A percentile compares a stretch with the other conserved stretches of the same genome.
phyloP scores from a whole-genome alignment of 2,888 invertebrate species.

The Drosophila robusta region DNA sequence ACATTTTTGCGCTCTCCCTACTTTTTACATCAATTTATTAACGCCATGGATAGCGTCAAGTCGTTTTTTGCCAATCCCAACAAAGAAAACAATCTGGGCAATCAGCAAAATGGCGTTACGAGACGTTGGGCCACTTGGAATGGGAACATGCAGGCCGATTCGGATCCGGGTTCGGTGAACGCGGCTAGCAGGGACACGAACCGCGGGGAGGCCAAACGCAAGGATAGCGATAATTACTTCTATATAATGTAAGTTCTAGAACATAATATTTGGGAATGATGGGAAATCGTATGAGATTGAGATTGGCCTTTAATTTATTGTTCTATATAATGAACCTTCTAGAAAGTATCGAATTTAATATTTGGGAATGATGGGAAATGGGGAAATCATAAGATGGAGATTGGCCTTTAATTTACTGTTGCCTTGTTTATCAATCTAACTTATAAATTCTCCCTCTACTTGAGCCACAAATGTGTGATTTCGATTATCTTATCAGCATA shows the following conservation, averaged over 20 bases:
- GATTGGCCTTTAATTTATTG: background rate
- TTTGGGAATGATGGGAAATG: background rate
- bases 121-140: constrained; percentile 67
- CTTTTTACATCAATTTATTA: constrained; percentile 6
- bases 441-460: constrained; percentile 1
- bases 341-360: background rate
- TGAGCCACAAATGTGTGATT: constrained; percentile 7
- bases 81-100: constrained; percentile 67
- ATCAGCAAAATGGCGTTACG: constrained; percentile 59
- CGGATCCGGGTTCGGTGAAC: constrained; percentile 57
- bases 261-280: background rate
- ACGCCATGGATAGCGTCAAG: constrained; percentile 78
- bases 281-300: background rate
- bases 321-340: constrained; percentile 84
- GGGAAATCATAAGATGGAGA: background rate
- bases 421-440: constrained; percentile 4
- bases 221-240: constrained; percentile 84
- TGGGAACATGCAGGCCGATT: constrained; percentile 46
- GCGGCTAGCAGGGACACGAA: constrained; percentile 58
- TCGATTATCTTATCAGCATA: constrained; percentile 9
- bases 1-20: constrained; percentile 27
- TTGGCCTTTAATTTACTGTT: background rate
- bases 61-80: constrained; percentile 77
- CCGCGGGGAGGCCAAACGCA: constrained; percentile 71
- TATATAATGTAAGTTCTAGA: constrained; percentile 83